These are phyloP conservation scores for cattle (Bos taurus) DNA, from an alignment of 2,113 vertebrate genomes.

Conservation along the genomic window ARS-UCD2.0 NC_037343.1:28722001-28722500, in stretches of 20 bases:
- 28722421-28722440: neutral
- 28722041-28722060: neutral
- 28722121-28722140: neutral
- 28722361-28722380: neutral
- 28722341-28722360: neutral
- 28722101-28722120: neutral
- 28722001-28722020: neutral
- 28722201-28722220: neutral
- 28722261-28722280: neutral
- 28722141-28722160: neutral
- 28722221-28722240: neutral
- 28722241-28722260: neutral
- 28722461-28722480: neutral
- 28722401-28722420: neutral
- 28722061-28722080: neutral
- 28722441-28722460: neutral
- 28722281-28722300: conserved; percentile 16
- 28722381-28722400: neutral
- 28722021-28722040: neutral
- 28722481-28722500: neutral
- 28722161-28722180: neutral
- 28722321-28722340: neutral
- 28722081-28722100: neutral
- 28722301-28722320: neutral
- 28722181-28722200: neutral